Conservation (phyloP, 1,140 invertebrate genomes). For the Antheraea pernyi region DNA sequence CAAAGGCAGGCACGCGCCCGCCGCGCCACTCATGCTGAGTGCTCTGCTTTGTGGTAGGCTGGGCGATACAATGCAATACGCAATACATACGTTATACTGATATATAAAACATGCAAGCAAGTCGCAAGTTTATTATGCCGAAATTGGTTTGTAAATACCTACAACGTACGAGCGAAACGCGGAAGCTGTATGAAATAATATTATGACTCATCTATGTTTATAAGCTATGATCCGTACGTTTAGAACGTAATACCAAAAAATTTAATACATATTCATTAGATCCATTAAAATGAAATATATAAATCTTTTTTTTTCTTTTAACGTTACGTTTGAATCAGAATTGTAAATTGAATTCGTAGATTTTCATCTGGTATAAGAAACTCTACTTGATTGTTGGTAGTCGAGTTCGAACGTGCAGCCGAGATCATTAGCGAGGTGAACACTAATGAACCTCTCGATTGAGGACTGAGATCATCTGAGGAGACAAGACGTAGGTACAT, state of each 20-base stretch:
- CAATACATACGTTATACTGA: slow-evolving; percentile 25
- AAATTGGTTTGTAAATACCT: slow-evolving; percentile 27
- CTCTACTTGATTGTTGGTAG: slow-evolving; percentile 24
- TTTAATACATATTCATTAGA: not conserved
- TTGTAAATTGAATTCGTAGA: slow-evolving; percentile 5
- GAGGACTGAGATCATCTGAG: slow-evolving; percentile 43
- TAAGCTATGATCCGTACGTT: no score
- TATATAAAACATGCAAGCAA: slow-evolving; percentile 19
- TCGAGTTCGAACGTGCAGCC: slow-evolving; percentile 26
- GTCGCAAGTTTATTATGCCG: slow-evolving; percentile 21
- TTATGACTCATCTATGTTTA: not conserved
- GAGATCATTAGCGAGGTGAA: slow-evolving; percentile 61
- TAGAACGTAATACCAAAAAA: no score
- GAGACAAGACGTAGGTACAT: slow-evolving; percentile 36
- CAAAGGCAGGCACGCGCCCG: slow-evolving; percentile 68
- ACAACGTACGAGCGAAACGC: slow-evolving; percentile 9
- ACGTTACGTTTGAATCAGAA: not conserved
- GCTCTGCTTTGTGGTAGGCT: slow-evolving; percentile 72
- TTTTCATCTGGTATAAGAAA: slow-evolving; percentile 20
- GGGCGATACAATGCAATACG: slow-evolving; percentile 65
- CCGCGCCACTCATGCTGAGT: slow-evolving; percentile 72
- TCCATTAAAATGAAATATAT: not conserved
- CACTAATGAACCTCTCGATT: slow-evolving; percentile 69
- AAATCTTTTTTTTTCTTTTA: not conserved
- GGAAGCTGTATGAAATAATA: slow-evolving; percentile 19